These are phyloP conservation scores for Fistularia tabacaria DNA, from an alignment of 2,797 vertebrate genomes.

Conservation along the genomic window DNA sequence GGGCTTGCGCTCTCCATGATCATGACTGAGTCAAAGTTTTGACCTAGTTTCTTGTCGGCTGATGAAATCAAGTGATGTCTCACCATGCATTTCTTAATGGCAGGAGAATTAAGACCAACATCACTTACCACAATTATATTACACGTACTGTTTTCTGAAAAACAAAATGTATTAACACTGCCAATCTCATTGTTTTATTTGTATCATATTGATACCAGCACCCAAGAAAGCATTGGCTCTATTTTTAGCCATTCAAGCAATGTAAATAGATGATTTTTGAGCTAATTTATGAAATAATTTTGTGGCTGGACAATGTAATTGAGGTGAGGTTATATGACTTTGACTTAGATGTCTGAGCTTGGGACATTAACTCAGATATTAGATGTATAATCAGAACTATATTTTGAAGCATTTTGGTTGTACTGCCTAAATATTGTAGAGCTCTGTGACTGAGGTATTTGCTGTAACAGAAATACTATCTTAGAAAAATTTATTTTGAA, in stretches of 20 bases:
- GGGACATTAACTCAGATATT: no score
- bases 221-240: no score
- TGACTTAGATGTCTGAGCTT: no score
- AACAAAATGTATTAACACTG: no score
- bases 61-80: conserved; percentile 25
- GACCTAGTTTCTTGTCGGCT: conserved; percentile 32
- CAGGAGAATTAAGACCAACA: conserved; percentile 40
- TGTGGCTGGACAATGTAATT: no score
- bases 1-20: conserved; percentile 11
- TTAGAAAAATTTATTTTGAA: conserved; percentile 5
- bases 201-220: no score
- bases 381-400: not conserved
- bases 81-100: conserved; percentile 35
- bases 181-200: no score
- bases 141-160: no score
- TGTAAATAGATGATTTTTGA: no score
- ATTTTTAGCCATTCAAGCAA: no score
- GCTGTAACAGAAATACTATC: conserved; percentile 3
- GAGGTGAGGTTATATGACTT: no score
- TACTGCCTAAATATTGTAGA: conserved; percentile 5
- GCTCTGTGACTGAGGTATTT: conserved; percentile 15
- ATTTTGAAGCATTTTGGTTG: conserved; percentile 9
- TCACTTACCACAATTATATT: conserved; percentile 22
- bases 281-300: no score
- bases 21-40: conserved; percentile 16